A percentile compares a stretch with the other conserved stretches of the same genome.
Conservation (phyloP, 2,113 vertebrate species). For the Ahaetulla prasina region DNA sequence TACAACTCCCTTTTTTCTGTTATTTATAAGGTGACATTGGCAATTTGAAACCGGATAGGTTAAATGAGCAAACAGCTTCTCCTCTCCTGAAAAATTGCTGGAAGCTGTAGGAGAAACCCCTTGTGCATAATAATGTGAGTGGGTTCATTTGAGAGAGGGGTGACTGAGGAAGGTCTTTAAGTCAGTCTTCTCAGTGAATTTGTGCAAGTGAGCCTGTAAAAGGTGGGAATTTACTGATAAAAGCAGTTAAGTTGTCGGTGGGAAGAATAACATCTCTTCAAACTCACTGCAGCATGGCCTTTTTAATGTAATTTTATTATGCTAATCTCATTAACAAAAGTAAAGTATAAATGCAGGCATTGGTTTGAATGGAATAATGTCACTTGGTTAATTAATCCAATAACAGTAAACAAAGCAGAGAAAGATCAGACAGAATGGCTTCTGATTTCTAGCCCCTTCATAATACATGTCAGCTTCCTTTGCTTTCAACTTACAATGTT, state of each 20-base stretch:
- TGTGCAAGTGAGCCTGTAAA: slow-evolving; percentile 31
- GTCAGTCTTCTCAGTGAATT: neutral
- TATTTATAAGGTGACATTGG: neutral
- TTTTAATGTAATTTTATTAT: slow-evolving; percentile 23
- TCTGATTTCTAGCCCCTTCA: neutral
- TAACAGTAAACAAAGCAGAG: neutral
- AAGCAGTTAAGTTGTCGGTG: neutral
- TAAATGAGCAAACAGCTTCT: neutral
- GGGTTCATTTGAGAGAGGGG: neutral
- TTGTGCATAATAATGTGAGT: neutral
- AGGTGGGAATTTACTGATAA: slow-evolving; percentile 39
- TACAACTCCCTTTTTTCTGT: neutral
- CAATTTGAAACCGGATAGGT: slow-evolving; percentile 13
- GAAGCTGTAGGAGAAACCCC: neutral
- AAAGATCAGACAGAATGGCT: neutral
- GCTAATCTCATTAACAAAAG: neutral
- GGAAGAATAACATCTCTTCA: slow-evolving; percentile 30
- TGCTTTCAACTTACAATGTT: too few relatives aligned
- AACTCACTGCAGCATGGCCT: neutral
- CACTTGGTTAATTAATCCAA: neutral
- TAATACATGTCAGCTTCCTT: neutral
- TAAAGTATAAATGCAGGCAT: neutral
- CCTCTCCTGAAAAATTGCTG: neutral
- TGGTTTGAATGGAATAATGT: neutral
- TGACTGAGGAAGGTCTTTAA: neutral